Percentiles rank a stretch among this genome's conserved stretches.
These are phyloP conservation scores for Aporophyla nigra DNA, from an alignment of 2,888 invertebrate genomes.

Conservation along the genomic window DNA sequence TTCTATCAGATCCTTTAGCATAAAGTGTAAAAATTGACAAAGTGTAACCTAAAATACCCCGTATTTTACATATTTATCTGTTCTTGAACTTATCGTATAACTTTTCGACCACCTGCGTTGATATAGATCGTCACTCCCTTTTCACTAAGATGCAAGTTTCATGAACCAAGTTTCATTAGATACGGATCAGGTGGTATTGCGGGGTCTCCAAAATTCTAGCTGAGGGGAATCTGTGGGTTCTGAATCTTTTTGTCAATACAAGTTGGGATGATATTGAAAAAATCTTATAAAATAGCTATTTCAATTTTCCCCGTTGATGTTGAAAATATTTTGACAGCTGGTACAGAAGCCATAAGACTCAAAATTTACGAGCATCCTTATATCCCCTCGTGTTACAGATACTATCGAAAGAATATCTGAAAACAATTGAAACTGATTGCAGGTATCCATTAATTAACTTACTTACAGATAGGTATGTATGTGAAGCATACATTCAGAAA, in stretches of 20 bases:
- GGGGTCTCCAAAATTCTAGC: constrained; percentile 46
- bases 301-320: neutral
- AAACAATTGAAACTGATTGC: neutral
- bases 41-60: neutral
- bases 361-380: constrained; percentile 8
- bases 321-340: constrained; percentile 18
- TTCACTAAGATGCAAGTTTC: constrained; percentile 59
- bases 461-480: neutral
- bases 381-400: neutral
- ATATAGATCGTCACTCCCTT: constrained; percentile 33
- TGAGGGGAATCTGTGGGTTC: constrained; percentile 12
- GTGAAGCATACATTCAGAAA: neutral
- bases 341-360: constrained; percentile 2
- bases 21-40: neutral
- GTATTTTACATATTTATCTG: neutral
- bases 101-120: constrained; percentile 2
- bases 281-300: constrained; percentile 8
- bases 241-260: constrained; percentile 36
- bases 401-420: neutral
- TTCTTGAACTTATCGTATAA: constrained; percentile 7
- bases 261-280: constrained; percentile 22
- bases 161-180: constrained; percentile 61
- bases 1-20: neutral
- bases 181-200: constrained; percentile 58
- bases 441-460: neutral